Percentiles rank a stretch among this genome's conserved stretches.
Evolutionary conservation across 2,888 invertebrate species (phyloP).

Genomic region (Macrophya annulata): DNA sequence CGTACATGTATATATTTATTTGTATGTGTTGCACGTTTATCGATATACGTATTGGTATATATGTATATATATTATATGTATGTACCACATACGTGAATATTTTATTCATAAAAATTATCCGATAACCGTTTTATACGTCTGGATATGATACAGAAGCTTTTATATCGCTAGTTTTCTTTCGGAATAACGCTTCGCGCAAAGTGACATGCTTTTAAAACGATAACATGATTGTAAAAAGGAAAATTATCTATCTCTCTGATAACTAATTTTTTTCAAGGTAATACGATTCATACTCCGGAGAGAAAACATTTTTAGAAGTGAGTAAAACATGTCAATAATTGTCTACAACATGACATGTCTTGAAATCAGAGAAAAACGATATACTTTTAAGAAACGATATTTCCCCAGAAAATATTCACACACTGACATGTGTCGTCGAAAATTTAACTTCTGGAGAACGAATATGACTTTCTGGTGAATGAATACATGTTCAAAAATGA

Average conservation of each 20-base stretch:
- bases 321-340: no score
- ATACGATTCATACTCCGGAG: background rate
- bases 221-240: no score
- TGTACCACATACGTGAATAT: background rate
- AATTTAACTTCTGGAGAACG: no score
- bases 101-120: background rate
- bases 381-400: no score
- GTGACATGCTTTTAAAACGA: no score
- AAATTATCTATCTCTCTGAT: no score
- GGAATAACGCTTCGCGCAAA: background rate
- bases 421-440: no score
- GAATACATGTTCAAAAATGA: no score
- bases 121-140: background rate
- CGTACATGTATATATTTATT: background rate
- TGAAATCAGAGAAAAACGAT: background rate
- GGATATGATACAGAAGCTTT: background rate
- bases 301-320: background rate
- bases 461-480: no score
- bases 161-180: background rate
- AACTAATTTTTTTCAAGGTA: background rate
- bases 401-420: background rate
- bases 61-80: no score
- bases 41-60: no score
- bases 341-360: no score
- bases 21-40: background rate